These are phyloP conservation scores for Drosophila glabriapex DNA, from an alignment of 2,888 invertebrate species.

Conservation along the genomic window DNA sequence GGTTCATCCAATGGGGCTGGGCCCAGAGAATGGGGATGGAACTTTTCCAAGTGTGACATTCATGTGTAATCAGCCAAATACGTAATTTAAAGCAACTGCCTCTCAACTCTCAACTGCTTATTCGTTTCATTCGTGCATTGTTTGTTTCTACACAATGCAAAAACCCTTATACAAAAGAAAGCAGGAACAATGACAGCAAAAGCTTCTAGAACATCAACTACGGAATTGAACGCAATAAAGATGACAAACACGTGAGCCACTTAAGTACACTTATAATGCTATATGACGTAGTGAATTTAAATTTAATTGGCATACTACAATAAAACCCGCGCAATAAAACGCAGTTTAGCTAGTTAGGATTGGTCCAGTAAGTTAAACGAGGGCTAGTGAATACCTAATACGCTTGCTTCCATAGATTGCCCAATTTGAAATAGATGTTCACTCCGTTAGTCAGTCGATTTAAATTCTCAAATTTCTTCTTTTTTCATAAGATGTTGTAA, in stretches of 20 bases:
- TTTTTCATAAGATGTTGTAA: not conserved
- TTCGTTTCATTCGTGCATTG: slow-evolving; percentile 34
- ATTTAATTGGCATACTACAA: slow-evolving; percentile 8
- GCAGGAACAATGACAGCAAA: slow-evolving; percentile 51
- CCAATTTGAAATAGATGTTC: not conserved
- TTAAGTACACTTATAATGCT: slow-evolving; percentile 3
- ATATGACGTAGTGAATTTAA: slow-evolving; percentile 8
- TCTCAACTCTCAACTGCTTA: slow-evolving; percentile 15
- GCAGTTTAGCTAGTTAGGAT: slow-evolving; percentile 6
- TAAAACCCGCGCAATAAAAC: slow-evolving; percentile 12
- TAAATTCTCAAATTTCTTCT: not conserved
- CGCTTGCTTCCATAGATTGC: not conserved
- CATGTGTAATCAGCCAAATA: not conserved
- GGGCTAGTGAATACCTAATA: not conserved
- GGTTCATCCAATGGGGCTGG: slow-evolving; percentile 35
- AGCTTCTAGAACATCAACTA: slow-evolving; percentile 44
- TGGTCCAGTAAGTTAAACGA: not conserved
- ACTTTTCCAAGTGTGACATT: not conserved
- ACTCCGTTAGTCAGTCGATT: not conserved
- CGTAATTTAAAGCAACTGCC: not conserved
- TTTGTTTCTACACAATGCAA: slow-evolving; percentile 54
- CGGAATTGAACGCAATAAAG: slow-evolving; percentile 28
- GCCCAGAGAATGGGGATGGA: not conserved
- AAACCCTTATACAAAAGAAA: slow-evolving; percentile 53
- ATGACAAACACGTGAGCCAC: slow-evolving; percentile 16